Evolutionary conservation across 1,140 invertebrate genomes (phyloP), one percentile per base, ranked within the genome.

Genomic region (Cepaea nemoralis): DNA sequence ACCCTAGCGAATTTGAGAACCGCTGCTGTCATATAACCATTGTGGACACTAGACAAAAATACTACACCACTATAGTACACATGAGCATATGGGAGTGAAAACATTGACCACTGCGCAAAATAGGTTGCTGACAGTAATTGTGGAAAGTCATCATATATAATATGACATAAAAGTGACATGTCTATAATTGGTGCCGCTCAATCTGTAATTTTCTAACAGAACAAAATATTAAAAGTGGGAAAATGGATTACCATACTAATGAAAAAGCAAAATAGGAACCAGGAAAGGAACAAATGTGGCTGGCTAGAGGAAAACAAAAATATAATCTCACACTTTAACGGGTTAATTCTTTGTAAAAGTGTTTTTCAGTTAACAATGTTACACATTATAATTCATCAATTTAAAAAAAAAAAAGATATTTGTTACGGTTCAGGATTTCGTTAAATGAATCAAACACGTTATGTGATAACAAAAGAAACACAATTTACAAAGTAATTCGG

Each of bases 71-170:
- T 63, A 63, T 63, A 5, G 27, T 63, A 63, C 6, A 63, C 59
- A 55, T 24, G 14, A 63, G 59, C 59, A 63, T 31, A 63, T 31
- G 59, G 59, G 59, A 63, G 59, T 63, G 59, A 63, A 31, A 63
- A 63, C 59, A 63, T 31, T 16, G 59, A 63, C 3, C 27, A 31
- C 59, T n/a, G n/a, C 59, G 27, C 27, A 63, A 63, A 63, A 63
- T 63, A 63, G 59, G 59, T 63, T 63, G 59, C 27, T 63, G 27
- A 63, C 59, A 63, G 27, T 63, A 27, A 63, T 31, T 16, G 22
- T 6, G 10, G 27, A 27, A 27, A 31, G 33, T 63, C 27, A 3
- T 31, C 5, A 63, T 31, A 63, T 63, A 31, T 63, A 63, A 63
- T 63, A 31, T 63, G 59, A 63, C 59, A 31, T 63, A 27, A 2